Conservation (phyloP, 2,888 invertebrate genomes). For the Watsonalla binaria region DNA sequence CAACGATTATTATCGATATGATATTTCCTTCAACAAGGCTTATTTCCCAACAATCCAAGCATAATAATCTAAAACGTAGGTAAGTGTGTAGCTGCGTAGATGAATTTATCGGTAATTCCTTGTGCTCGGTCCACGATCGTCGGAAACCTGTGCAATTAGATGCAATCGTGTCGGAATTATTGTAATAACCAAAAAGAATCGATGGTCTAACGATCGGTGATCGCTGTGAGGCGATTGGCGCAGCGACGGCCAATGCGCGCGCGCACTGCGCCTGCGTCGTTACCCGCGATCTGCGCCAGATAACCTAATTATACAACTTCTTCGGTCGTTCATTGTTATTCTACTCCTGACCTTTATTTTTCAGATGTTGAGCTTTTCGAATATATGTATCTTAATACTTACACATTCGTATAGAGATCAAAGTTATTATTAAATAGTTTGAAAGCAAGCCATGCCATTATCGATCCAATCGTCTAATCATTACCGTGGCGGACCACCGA, state of each 20-base stretch:
- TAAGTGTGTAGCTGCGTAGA: slow-evolving; percentile 30
- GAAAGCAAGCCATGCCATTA: slow-evolving; percentile 47
- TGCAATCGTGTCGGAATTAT: slow-evolving; percentile 74
- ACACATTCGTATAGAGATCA: slow-evolving; percentile 32
- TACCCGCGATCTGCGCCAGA: slow-evolving; percentile 59
- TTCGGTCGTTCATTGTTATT: slow-evolving; percentile 57
- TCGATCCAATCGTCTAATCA: slow-evolving; percentile 43
- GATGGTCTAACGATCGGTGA: slow-evolving; percentile 62
- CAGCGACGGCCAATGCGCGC: slow-evolving; percentile 66
- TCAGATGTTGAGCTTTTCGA: slow-evolving; percentile 56
- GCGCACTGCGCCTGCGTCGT: slow-evolving; percentile 53
- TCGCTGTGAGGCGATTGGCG: slow-evolving; percentile 63
- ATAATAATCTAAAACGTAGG: slow-evolving; percentile 4
- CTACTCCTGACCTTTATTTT: slow-evolving; percentile 55
- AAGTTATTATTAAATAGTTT: slow-evolving; percentile 52
- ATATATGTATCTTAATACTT: slow-evolving; percentile 26
- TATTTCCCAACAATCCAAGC: slow-evolving; percentile 23
- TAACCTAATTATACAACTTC: slow-evolving; percentile 69
- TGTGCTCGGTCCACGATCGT: slow-evolving; percentile 54
- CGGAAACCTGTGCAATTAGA: slow-evolving; percentile 73
- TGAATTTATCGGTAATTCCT: slow-evolving; percentile 54
- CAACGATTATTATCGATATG: slow-evolving; percentile 50
- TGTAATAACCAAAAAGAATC: slow-evolving; percentile 77
- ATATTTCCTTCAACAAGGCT: slow-evolving; percentile 52
- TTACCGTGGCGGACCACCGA: slow-evolving; percentile 49